phyloP scores from a whole-genome alignment of 1,140 invertebrate species.

The Meloidogyne floridensis region DNA sequence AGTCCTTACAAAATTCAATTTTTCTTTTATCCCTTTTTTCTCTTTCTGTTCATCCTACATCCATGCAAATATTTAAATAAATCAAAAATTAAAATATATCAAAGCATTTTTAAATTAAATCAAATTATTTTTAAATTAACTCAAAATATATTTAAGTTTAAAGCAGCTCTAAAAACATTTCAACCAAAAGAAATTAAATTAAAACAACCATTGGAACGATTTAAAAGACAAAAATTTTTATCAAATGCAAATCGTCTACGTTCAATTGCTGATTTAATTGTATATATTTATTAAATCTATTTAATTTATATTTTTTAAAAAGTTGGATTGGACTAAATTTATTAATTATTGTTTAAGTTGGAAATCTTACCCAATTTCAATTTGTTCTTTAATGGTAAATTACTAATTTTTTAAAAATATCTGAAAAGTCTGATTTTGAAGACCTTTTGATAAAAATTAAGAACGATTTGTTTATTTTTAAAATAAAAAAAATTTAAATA shows the following conservation, averaged over 20 bases:
- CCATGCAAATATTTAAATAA: too few species aligned
- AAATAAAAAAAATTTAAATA: too few species aligned
- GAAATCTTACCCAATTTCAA: slow-evolving; percentile 86
- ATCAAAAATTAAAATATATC: background rate
- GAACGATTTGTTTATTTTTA: too few species aligned
- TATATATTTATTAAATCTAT: background rate
- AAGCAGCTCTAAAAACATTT: slow-evolving; percentile 84
- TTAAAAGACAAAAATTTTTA: slow-evolving; percentile 75
- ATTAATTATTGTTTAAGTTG: slow-evolving; percentile 95
- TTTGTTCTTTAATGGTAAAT: slow-evolving; percentile 79
- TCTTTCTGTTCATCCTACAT: too few species aligned
- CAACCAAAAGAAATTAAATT: slow-evolving; percentile 94
- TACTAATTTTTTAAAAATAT: background rate
- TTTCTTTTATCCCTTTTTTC: too few species aligned
- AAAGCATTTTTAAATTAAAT: background rate
- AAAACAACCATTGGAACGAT: slow-evolving; percentile 88
- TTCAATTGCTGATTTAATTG: background rate
- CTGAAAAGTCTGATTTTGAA: too few species aligned
- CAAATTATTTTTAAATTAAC: too few species aligned
- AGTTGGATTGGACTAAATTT: slow-evolving; percentile 84
- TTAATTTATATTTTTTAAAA: slow-evolving; percentile 12
- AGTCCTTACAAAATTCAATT: too few species aligned
- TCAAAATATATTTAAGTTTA: slow-evolving; percentile 69
- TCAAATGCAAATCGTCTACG: slow-evolving; percentile 74
- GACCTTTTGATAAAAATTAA: too few species aligned